phyloP scores from a whole-genome alignment of 2,113 vertebrate species.

The Pseudolaguvia tuberculata region DNA sequence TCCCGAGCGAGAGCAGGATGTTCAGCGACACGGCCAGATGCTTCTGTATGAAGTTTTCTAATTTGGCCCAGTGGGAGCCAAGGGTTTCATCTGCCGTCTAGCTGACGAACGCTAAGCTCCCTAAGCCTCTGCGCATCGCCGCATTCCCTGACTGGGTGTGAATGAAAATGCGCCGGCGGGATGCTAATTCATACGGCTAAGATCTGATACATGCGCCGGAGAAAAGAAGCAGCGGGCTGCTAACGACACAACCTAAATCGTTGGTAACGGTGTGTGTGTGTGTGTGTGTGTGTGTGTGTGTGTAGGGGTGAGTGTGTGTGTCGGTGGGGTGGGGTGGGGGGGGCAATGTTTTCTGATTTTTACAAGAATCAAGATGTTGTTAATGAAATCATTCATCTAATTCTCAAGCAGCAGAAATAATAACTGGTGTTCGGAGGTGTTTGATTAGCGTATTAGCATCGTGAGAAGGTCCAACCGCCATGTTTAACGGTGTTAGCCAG shows the following conservation, averaged over 20 bases:
- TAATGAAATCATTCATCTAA: neutral
- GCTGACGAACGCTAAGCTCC: slow-evolving; percentile 23
- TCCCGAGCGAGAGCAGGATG: neutral
- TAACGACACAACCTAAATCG: neutral
- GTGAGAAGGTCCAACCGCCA: neutral
- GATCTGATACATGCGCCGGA: neutral
- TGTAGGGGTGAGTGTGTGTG: too few species aligned
- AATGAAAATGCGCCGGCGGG: neutral
- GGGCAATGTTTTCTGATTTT: neutral
- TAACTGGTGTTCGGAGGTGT: neutral
- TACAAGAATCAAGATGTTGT: too few species aligned
- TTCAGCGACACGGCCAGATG: slow-evolving; percentile 16
- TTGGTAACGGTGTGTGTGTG: too few species aligned
- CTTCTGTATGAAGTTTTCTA: slow-evolving; percentile 25
- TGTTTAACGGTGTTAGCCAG: neutral
- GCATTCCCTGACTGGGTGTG: slow-evolving; percentile 18
- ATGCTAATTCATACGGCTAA: slow-evolving; percentile 19
- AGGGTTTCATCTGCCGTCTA: slow-evolving; percentile 19
- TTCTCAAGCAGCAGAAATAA: neutral
- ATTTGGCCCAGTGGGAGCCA: slow-evolving; percentile 5
- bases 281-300: neutral
- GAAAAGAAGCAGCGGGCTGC: neutral
- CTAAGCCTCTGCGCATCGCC: slow-evolving; percentile 17
- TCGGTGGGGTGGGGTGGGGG: neutral
- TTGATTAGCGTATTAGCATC: slow-evolving; percentile 12